phyloP scores from a whole-genome alignment of 2,113 vertebrate genomes.

The Pelobates fuscus region DNA sequence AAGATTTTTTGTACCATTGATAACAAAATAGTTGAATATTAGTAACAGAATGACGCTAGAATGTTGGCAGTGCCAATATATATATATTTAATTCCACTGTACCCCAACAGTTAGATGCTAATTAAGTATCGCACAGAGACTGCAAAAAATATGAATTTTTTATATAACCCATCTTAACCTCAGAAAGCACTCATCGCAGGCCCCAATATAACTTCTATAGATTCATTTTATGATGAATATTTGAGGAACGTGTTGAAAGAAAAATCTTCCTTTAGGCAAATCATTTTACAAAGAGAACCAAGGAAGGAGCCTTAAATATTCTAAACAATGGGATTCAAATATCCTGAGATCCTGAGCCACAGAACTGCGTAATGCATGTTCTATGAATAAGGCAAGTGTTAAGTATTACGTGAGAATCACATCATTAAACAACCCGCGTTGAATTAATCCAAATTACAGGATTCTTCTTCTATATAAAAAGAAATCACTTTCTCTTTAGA shows the following conservation, averaged over 20 bases:
- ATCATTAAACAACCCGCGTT: neutral
- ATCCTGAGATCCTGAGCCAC: neutral
- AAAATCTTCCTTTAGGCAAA: conserved; percentile 1
- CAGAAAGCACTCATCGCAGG: no score
- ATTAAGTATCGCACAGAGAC: no score
- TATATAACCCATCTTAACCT: no score
- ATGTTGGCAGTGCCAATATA: no score
- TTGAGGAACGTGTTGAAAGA: conserved; percentile 9
- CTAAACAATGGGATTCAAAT: conserved; percentile 4
- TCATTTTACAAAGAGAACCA: neutral
- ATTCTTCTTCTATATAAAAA: no score
- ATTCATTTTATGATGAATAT: neutral
- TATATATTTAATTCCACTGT: no score
- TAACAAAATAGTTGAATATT: no score
- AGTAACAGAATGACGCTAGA: no score
- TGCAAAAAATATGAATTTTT: no score
- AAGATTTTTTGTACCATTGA: no score
- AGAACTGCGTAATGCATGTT: neutral
- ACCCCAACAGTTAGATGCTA: no score
- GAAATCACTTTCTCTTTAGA: no score
- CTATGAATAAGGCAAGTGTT: conserved; percentile 4
- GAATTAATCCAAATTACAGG: neutral
- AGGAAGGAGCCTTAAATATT: neutral
- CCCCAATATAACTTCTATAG: neutral
- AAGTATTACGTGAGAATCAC: neutral